Evolutionary conservation across 2,797 vertebrate genomes (phyloP).

Genomic region (Sandelia bainsii): DNA sequence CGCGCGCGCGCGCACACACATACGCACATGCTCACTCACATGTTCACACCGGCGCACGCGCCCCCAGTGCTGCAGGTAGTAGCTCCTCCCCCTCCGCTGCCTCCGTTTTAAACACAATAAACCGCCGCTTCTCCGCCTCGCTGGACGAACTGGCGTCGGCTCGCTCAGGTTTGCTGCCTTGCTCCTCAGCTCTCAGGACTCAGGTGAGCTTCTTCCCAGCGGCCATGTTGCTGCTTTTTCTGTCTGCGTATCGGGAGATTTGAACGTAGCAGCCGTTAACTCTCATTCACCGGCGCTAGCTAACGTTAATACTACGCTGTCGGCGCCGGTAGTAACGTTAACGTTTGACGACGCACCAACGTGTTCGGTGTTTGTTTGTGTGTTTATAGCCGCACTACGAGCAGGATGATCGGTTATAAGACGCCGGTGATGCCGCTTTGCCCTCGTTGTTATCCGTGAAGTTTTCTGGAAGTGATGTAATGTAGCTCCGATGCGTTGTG

Average conservation of each 20-base stretch:
- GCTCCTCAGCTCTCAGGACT: too few species aligned
- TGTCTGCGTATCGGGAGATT: not conserved
- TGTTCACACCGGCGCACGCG: constrained; percentile 31
- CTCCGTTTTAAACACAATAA: constrained; percentile 58
- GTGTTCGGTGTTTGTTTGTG: not conserved
- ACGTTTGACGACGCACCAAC: constrained; percentile 7
- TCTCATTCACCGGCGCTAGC: constrained; percentile 54
- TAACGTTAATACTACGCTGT: constrained; percentile 29
- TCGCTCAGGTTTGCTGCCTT: too few species aligned
- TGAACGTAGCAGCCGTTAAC: constrained; percentile 42
- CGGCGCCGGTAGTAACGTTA: constrained; percentile 34
- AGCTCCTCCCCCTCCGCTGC: constrained; percentile 57
- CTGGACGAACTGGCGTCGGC: too few species aligned
- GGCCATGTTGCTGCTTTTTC: not conserved
- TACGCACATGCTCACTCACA: constrained; percentile 1
- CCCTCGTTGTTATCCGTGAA: constrained; percentile 60
- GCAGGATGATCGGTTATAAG: not conserved
- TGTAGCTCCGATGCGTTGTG: constrained; percentile 23
- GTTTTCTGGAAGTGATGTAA: constrained; percentile 75
- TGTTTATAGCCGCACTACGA: rapidly evolving
- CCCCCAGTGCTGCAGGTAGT: constrained; percentile 69
- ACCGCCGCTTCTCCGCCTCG: constrained; percentile 16
- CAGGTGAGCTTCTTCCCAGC: constrained; percentile 60
- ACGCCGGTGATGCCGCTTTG: not conserved
- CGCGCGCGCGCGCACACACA: not conserved